Evolutionary conservation across 1,140 invertebrate genomes (phyloP).

Genomic region (Sesamia nonagrioides): DNA sequence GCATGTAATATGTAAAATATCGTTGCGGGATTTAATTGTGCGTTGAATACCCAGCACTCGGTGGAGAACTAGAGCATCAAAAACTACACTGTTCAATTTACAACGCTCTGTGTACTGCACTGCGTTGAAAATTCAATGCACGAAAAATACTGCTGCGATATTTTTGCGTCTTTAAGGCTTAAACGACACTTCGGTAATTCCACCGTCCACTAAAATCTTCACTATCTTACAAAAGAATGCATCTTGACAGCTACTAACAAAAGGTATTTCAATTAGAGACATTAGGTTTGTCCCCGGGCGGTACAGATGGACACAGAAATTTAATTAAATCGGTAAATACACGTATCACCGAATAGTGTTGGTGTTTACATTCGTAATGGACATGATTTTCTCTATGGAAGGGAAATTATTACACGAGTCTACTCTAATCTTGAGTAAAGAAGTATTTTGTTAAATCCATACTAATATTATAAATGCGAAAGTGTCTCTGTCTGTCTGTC

Average conservation of each 20-base stretch:
- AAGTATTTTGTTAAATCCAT: no score
- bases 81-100: no score
- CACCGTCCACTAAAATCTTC: conserved; percentile 12
- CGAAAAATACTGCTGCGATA: no score
- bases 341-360: not conserved
- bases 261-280: conserved; percentile 74
- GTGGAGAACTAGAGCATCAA: no score
- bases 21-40: no score
- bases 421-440: no score
- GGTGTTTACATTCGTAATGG: not conserved
- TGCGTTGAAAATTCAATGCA: no score
- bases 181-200: conserved; percentile 17
- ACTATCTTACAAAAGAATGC: conserved; percentile 28
- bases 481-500: no score
- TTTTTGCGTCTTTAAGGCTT: not conserved
- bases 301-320: not conserved
- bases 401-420: not conserved
- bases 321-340: conserved; percentile 53
- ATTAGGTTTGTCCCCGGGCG: conserved; percentile 49
- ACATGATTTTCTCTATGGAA: not conserved
- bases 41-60: no score
- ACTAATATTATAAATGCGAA: no score
- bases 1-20: no score
- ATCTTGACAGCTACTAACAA: not conserved
- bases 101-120: no score